A percentile compares a stretch with the other conserved stretches of the same genome.
Conservation (phyloP, 2,888 invertebrate species). For the Capitulum mitella region DNA sequence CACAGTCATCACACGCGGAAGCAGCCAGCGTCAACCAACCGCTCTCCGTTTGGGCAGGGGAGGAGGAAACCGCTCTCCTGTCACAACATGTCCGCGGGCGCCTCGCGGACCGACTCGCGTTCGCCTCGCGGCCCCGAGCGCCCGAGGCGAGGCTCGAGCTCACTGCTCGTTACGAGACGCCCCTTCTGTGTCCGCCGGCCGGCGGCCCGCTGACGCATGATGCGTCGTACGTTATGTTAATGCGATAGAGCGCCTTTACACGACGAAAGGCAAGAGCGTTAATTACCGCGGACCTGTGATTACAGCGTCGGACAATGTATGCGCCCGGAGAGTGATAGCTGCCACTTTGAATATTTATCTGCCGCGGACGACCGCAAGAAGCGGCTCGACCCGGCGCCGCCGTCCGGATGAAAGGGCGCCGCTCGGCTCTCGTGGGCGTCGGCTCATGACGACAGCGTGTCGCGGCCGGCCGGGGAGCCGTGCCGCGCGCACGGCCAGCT, state of each 20-base stretch:
- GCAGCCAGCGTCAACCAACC: too few relatives aligned
- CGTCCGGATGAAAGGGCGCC: neutral
- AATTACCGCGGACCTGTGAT: neutral
- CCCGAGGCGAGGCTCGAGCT: neutral
- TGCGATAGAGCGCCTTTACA: neutral
- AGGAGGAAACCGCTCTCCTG: too few relatives aligned
- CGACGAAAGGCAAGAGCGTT: neutral
- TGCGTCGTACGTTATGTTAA: slow-evolving; percentile 9
- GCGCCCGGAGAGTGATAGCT: neutral
- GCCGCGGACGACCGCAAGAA: slow-evolving; percentile 9
- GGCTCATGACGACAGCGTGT: neutral
- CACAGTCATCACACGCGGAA: too few relatives aligned
- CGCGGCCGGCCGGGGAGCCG: neutral
- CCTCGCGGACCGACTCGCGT: too few relatives aligned
- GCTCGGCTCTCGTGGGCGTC: neutral
- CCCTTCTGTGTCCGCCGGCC: neutral
- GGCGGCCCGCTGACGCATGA: neutral
- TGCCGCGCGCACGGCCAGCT: too few relatives aligned
- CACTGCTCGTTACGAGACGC: neutral
- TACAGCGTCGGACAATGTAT: neutral
- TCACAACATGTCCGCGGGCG: too few relatives aligned
- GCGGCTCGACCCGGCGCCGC: neutral
- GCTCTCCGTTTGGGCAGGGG: too few relatives aligned
- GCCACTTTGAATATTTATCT: slow-evolving; percentile 17
- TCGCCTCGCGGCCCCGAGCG: too few relatives aligned